phyloP scores from a whole-genome alignment of 1,140 invertebrate genomes.

The Adelges cooleyi region DNA sequence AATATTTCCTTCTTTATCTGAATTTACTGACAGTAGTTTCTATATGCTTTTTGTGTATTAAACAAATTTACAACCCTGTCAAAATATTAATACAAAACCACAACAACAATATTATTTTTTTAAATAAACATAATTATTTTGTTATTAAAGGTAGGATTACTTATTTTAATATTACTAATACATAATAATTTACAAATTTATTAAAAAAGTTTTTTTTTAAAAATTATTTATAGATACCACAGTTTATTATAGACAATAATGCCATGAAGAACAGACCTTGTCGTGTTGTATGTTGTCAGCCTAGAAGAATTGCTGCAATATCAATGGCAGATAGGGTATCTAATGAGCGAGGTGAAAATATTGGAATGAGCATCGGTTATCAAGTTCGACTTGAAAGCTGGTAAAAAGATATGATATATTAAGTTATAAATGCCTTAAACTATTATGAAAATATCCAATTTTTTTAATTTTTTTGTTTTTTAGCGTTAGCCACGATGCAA shows the following conservation, averaged over 20 bases:
- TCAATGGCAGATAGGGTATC: slow-evolving; percentile 70
- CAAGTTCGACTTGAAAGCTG: slow-evolving; percentile 77
- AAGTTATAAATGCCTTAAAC: neutral
- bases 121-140: no score
- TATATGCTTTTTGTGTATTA: no score
- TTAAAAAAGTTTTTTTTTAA: slow-evolving; percentile 15
- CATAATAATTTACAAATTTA: no score
- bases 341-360: slow-evolving; percentile 70
- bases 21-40: no score
- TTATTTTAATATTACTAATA: no score
- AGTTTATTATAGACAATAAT: slow-evolving; percentile 75
- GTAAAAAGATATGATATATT: slow-evolving; percentile 31
- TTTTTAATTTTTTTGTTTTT: neutral
- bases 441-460: neutral
- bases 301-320: slow-evolving; percentile 78
- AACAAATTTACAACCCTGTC: no score
- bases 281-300: slow-evolving; percentile 86
- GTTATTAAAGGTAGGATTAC: no score
- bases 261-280: slow-evolving; percentile 52
- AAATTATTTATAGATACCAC: slow-evolving; percentile 50
- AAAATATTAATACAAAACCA: no score
- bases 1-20: no score
- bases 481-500: slow-evolving; percentile 48
- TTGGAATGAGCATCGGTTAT: slow-evolving; percentile 84
- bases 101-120: no score